A percentile compares a stretch with the other conserved stretches of the same genome.
phyloP scores from a whole-genome alignment of 2,113 vertebrate species.

The Gnathonemus longibarbis region DNA sequence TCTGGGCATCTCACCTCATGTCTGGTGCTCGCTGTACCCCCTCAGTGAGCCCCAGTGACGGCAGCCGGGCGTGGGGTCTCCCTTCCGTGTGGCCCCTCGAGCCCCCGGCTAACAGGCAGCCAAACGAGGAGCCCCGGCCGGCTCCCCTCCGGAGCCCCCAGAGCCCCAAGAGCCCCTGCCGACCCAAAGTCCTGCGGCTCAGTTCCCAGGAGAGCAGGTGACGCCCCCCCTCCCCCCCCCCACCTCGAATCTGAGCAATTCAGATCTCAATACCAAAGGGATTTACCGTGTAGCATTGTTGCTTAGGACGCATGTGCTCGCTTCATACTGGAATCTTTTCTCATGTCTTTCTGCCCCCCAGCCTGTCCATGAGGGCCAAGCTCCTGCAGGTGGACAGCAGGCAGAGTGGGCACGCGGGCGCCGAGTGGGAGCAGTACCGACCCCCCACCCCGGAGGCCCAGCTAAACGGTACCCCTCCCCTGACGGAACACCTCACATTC shows the following conservation, averaged over 20 bases:
- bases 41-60: constrained; percentile 71
- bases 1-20: neutral
- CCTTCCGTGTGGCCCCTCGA: constrained; percentile 57
- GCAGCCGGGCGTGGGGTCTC: constrained; percentile 58
- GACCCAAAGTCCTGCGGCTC: constrained; percentile 67
- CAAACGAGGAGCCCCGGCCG: constrained; percentile 67
- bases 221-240: neutral
- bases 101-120: constrained; percentile 55
- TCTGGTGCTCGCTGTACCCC: neutral
- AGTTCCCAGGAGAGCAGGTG: constrained; percentile 76
- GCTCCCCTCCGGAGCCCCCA: constrained; percentile 69
- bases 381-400: constrained; percentile 69
- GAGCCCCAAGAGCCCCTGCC: constrained; percentile 57
- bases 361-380: constrained; percentile 63
- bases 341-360: constrained; percentile 12
- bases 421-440: constrained; percentile 66
- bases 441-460: constrained; percentile 49
- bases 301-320: neutral
- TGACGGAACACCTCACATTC: neutral
- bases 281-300: neutral
- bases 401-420: constrained; percentile 57
- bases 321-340: neutral
- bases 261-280: neutral
- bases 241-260: neutral
- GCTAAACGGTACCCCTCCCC: constrained; percentile 61